These are phyloP conservation scores for Tolmerus cingulatus DNA, from an alignment of 2,888 invertebrate genomes.

Conservation along the genomic window DNA sequence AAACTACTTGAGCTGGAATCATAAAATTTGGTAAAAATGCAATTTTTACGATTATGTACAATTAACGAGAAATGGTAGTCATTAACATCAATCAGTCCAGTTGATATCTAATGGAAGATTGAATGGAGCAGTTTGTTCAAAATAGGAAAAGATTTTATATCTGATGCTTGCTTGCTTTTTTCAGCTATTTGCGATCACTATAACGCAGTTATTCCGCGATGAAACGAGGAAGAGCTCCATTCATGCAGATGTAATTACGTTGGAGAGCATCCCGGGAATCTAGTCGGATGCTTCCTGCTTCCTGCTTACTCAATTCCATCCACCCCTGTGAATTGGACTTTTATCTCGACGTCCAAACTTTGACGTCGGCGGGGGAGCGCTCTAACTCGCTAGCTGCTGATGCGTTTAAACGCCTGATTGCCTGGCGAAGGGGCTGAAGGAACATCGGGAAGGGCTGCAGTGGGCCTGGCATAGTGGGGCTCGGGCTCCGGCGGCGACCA, in stretches of 20 bases:
- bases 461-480: not conserved
- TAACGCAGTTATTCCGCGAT: not conserved
- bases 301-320: not conserved
- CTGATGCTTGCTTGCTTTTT: not conserved
- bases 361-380: not conserved
- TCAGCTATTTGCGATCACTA: not conserved
- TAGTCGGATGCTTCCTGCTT: not conserved
- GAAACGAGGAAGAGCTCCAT: not conserved
- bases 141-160: not conserved
- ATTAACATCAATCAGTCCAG: not conserved
- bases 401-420: not conserved
- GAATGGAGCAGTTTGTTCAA: not conserved
- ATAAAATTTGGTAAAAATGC: not conserved
- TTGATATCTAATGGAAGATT: not conserved
- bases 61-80: not conserved
- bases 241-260: not conserved
- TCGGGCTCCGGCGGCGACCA: not conserved
- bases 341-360: not conserved
- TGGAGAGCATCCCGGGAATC: not conserved
- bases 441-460: not conserved
- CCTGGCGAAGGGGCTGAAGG: not conserved
- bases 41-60: not conserved
- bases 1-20: not conserved
- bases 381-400: not conserved
- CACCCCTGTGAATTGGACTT: not conserved